Evolutionary conservation across 1,140 invertebrate genomes (phyloP).

Genomic region (Lamellibrachia luymesi): DNA sequence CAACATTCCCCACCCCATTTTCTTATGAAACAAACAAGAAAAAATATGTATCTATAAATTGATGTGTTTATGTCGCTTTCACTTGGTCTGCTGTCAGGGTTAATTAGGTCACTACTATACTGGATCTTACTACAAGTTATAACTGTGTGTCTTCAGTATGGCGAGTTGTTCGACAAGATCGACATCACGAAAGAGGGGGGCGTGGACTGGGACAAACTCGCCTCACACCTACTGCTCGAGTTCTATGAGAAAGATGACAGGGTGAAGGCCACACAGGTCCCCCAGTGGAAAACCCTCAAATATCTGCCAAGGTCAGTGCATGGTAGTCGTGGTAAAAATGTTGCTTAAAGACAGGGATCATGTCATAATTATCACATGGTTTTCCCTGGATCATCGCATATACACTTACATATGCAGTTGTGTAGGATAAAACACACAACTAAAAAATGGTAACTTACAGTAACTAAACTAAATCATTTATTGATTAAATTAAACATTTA

Average conservation of each 20-base stretch:
- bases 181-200: conserved; percentile 52
- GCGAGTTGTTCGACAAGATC: conserved; percentile 56
- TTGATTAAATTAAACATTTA: neutral
- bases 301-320: conserved; percentile 45
- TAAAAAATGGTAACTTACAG: neutral
- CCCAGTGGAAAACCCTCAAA: conserved; percentile 56
- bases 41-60: no score
- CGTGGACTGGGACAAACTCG: conserved; percentile 58
- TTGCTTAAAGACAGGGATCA: neutral
- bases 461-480: neutral
- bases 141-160: conserved; percentile 40
- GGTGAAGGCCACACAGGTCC: conserved; percentile 54
- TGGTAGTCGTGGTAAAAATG: neutral
- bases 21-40: no score
- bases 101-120: no score
- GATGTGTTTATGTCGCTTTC: no score
- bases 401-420: neutral
- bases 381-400: neutral
- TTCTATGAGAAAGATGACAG: conserved; percentile 57
- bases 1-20: no score
- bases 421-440: neutral
- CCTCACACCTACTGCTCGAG: conserved; percentile 54
- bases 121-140: neutral
- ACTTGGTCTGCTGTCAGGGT: no score
- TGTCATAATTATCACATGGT: neutral